Evolutionary conservation across 2,113 vertebrate species (phyloP).

Genomic region (Tragelaphus strepsiceros): DNA sequence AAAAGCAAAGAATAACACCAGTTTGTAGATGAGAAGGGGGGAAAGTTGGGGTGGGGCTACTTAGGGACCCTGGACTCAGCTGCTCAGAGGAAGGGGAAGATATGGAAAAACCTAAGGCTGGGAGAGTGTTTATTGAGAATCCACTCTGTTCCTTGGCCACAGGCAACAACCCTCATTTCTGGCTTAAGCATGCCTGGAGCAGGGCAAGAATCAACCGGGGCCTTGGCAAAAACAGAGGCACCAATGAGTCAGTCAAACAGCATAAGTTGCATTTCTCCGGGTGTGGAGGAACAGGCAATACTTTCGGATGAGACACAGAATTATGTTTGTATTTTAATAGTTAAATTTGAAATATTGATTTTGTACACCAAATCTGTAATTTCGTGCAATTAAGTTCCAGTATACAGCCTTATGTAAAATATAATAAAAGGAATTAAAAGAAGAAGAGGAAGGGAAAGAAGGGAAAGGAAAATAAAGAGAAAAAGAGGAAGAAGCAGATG

Average conservation of each 20-base stretch:
- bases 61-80: not conserved
- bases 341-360: not conserved
- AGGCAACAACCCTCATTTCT: not conserved
- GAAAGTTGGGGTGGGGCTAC: accelerated
- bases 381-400: not conserved
- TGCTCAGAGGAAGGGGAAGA: not conserved
- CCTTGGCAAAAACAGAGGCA: not conserved
- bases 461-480: not conserved
- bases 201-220: not conserved
- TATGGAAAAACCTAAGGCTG: not conserved
- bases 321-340: not conserved
- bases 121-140: not conserved
- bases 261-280: not conserved
- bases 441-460: not conserved
- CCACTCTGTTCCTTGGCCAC: not conserved
- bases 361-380: not conserved
- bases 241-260: not conserved
- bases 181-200: not conserved
- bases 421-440: not conserved
- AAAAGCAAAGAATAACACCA: not conserved
- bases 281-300: not conserved
- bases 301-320: not conserved
- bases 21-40: not conserved
- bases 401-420: not conserved
- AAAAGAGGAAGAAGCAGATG: not conserved